These are phyloP conservation scores for Agrotis puta DNA, from an alignment of 2,888 invertebrate species.

Conservation along the genomic window DNA sequence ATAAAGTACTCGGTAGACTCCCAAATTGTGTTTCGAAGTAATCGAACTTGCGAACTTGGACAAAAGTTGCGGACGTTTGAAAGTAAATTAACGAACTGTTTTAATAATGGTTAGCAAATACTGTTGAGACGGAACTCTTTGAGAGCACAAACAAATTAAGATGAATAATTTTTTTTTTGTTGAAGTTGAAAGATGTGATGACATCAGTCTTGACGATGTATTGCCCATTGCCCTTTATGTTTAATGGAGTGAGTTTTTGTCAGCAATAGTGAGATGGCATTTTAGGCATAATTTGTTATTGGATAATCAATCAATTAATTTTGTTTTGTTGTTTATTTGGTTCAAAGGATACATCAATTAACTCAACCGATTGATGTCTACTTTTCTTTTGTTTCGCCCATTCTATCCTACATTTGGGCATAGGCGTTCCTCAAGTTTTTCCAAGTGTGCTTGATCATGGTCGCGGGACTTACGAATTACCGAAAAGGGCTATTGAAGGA, in stretches of 20 bases:
- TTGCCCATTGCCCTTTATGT: slow-evolving; percentile 4
- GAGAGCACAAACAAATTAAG: slow-evolving; percentile 43
- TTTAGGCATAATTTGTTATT: background rate
- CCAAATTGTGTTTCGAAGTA: slow-evolving; percentile 60
- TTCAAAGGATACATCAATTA: no score
- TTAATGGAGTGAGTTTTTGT: slow-evolving; percentile 1
- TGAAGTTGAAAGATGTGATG: slow-evolving; percentile 13
- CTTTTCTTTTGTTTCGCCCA: no score
- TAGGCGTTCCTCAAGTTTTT: no score
- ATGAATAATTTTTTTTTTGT: slow-evolving; percentile 41
- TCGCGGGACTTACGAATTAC: no score
- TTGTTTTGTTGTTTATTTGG: no score
- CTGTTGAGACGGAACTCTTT: slow-evolving; percentile 23
- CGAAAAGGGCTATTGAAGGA: no score
- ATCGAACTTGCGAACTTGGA: slow-evolving; percentile 49
- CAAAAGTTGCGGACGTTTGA: slow-evolving; percentile 40
- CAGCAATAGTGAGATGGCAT: background rate
- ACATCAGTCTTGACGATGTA: slow-evolving; percentile 19
- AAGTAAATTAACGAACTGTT: slow-evolving; percentile 56
- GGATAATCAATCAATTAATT: no score
- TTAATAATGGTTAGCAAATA: slow-evolving; percentile 45
- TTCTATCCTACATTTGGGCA: no score
- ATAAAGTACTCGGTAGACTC: slow-evolving; percentile 40
- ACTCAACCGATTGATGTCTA: no score
- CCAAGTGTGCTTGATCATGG: no score